Evolutionary conservation across 2,113 vertebrate species (phyloP).

Genomic region (Leucopsar rothschildi): DNA sequence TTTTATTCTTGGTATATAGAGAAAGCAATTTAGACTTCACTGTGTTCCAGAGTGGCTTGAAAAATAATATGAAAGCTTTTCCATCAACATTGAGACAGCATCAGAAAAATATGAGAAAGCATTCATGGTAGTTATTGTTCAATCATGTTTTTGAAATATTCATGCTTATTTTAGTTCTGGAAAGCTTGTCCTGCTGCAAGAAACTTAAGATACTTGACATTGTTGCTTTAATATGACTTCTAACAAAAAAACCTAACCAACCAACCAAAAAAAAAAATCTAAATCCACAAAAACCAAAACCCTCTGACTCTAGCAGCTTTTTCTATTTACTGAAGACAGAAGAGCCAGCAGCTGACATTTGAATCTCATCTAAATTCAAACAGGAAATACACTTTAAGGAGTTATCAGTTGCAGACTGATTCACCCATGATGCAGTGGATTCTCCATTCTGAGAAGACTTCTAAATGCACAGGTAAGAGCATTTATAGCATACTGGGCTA

Average conservation of each 20-base stretch:
- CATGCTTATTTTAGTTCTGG: not conserved
- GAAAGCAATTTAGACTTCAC: not conserved
- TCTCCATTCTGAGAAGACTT: not conserved
- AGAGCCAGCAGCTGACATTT: not conserved
- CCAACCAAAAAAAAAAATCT: not conserved
- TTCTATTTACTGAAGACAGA: not conserved
- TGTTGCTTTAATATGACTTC: not conserved
- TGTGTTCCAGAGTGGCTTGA: not conserved
- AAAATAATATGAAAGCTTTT: not conserved
- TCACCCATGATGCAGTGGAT: not conserved
- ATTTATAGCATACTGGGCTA: not conserved
- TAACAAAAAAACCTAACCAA: not conserved
- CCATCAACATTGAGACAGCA: not conserved
- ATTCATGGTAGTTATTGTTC: not conserved
- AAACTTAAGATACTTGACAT: not conserved
- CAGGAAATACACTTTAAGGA: not conserved
- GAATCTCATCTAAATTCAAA: slow-evolving; percentile 23
- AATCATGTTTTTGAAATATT: not conserved
- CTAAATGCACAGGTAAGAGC: not conserved
- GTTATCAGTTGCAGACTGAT: not conserved
- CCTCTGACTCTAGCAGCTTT: not conserved
- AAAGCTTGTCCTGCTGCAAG: not conserved
- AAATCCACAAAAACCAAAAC: not conserved
- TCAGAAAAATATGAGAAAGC: not conserved
- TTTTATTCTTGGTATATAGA: not conserved